Evolutionary conservation across 2,797 vertebrate genomes (phyloP), one percentile per base, ranked within the genome.

Genomic region (Geotrypetes seraphini): DNA sequence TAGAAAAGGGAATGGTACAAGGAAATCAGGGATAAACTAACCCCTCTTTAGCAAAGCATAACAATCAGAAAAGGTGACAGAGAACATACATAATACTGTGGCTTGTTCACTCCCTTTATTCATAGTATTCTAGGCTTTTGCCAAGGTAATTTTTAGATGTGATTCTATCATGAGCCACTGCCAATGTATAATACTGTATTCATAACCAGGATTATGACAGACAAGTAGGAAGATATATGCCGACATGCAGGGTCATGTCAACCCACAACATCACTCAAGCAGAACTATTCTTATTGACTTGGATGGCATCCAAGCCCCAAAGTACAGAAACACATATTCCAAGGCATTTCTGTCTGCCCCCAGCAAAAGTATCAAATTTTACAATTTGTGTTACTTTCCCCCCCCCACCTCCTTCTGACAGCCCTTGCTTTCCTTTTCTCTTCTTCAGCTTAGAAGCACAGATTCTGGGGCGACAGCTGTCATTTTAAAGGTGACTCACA

Each of bases 401-500:
- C 7, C 8, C 40, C 31, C 33, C 19, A 7, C 8, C 40, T 57
- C 47, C 44, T 14, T 21, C 39, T 6, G 5, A 54, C 2, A 5
- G 5, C 25, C 37, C 39, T 32, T 36, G 23, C 30, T 48, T 53
- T 61, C 9, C 21, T 36, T 38, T 31, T 27, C 57, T 56, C 49
- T 50, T 22, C 31, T 17, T 17, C 27, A 54, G 8, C 19, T 69
- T 65, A 19, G 33, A 60, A 38, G 28, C 35, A 71, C 31, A 44
- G 31, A 59, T 65, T 52, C 20, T 59, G 3, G 2, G 35, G 30
- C 63, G 58, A 57, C 60, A 73, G 57, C 56, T 77, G 66, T 50
- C 54, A 67, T 63, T 72, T 75, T 66, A 66, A 62, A 71, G 60
- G 50, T 70, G 53, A 70, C 59, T 76, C 55, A 39, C 66, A 71